phyloP scores from a whole-genome alignment of 2,797 vertebrate genomes.

The Bradypodion pumilum region DNA sequence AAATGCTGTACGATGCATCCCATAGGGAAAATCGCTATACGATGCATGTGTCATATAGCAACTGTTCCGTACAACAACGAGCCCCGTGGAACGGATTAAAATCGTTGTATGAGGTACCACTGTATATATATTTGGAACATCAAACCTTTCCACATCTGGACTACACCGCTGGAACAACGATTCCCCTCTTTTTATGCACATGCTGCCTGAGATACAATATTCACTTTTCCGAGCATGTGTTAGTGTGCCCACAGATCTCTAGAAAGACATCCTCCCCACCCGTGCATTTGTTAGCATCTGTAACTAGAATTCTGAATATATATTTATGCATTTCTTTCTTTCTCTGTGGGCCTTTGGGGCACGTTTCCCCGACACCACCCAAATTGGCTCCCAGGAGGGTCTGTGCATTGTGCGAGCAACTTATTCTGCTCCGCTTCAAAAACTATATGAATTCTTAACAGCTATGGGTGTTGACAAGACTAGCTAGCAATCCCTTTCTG shows the following conservation, averaged over 20 bases:
- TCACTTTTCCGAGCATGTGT: slow-evolving; percentile 19
- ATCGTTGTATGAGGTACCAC: too few species aligned
- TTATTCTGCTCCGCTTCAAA: slow-evolving; percentile 36
- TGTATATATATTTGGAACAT: too few species aligned
- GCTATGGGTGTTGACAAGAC: not conserved
- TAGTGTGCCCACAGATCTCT: slow-evolving; percentile 26
- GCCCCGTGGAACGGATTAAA: too few species aligned
- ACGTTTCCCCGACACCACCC: slow-evolving; percentile 47
- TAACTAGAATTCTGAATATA: slow-evolving; percentile 44
- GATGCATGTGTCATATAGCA: too few species aligned
- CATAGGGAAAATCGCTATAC: too few species aligned
- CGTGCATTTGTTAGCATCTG: slow-evolving; percentile 50
- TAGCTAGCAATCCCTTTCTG: slow-evolving; percentile 31
- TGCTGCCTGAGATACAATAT: not conserved
- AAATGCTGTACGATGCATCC: too few species aligned
- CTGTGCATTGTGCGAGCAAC: slow-evolving; percentile 8
- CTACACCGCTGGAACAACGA: not conserved
- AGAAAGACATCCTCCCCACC: slow-evolving; percentile 10
- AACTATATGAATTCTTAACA: not conserved
- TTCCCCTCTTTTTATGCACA: slow-evolving; percentile 33
- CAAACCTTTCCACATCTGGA: too few species aligned
- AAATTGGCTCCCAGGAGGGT: slow-evolving; percentile 71
- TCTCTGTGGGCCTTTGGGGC: slow-evolving; percentile 51
- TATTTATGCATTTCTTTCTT: slow-evolving; percentile 31
- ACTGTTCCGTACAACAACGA: too few species aligned